Conservation (phyloP, 2,113 vertebrate species). For the Sylvia atricapilla region DNA sequence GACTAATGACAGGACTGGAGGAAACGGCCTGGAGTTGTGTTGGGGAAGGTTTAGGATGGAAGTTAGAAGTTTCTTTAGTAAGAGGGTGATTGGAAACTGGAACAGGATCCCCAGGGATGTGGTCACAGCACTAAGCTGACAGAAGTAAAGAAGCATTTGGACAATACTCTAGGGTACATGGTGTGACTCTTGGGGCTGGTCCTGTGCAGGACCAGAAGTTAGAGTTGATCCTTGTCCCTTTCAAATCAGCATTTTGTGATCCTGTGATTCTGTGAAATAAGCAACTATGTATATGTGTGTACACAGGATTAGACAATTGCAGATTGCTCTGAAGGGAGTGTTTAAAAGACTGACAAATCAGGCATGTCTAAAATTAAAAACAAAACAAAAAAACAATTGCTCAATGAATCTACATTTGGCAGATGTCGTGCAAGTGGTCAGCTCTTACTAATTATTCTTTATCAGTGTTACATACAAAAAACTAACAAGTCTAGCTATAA, state of each 20-base stretch:
- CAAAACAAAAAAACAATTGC: background rate
- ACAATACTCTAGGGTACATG: too few relatives aligned
- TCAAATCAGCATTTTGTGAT: background rate
- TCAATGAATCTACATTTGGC: background rate
- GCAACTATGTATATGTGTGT: accelerated
- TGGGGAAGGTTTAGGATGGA: accelerated
- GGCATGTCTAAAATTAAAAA: background rate
- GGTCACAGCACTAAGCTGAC: background rate
- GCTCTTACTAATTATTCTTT: background rate
- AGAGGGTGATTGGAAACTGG: background rate
- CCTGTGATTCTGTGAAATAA: background rate
- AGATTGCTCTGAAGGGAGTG: background rate
- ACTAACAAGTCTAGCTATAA: background rate
- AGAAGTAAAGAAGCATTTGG: background rate
- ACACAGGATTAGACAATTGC: background rate
- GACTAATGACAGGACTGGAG: background rate
- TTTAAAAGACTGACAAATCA: background rate
- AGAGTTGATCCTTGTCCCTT: background rate
- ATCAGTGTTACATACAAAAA: background rate
- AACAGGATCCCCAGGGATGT: background rate
- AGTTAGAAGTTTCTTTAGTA: background rate
- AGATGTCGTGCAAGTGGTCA: background rate
- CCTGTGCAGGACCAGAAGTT: background rate
- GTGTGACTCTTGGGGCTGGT: background rate
- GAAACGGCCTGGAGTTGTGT: background rate